Conservation (phyloP, 2,113 vertebrate species). For the mouse (Mus musculus) region GRCm39 chrX:106750001-106750500, state of each 20-base stretch:
- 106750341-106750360: background rate
- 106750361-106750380: background rate
- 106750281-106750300: background rate
- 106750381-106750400: background rate
- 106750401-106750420: background rate
- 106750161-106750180: background rate
- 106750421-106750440: background rate
- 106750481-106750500: constrained; percentile 71
- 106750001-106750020: background rate
- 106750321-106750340: background rate
- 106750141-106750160: background rate
- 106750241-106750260: background rate
- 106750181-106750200: background rate
- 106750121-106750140: background rate
- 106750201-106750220: background rate
- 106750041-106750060: background rate
- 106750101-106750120: background rate
- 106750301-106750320: background rate
- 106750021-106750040: background rate
- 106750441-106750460: constrained; percentile 82
- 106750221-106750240: background rate
- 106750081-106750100: background rate
- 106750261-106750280: background rate
- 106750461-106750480: constrained; percentile 78
- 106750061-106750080: background rate